Evolutionary conservation across 2,113 vertebrate species (phyloP).

Genomic region (Psephotus haematonotus): DNA sequence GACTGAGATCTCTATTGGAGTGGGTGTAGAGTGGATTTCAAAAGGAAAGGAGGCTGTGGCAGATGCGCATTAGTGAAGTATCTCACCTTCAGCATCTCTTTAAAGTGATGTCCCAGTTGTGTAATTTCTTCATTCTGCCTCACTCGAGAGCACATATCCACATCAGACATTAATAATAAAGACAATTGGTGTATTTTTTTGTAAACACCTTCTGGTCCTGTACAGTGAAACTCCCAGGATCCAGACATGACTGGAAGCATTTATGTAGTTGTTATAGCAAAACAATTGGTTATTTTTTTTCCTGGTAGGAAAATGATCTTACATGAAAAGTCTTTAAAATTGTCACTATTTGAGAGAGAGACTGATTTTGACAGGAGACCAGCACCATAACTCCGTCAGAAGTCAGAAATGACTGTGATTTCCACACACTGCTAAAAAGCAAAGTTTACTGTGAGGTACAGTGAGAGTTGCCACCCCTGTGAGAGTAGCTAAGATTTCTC

Average conservation of each 20-base stretch:
- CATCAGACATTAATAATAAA: neutral
- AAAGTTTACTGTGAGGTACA: neutral
- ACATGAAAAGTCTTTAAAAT: neutral
- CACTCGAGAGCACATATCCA: neutral
- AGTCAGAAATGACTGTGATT: neutral
- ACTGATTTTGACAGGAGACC: neutral
- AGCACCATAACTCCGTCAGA: neutral
- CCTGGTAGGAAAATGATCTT: neutral
- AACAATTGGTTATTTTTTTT: neutral
- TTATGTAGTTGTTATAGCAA: neutral
- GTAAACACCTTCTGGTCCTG: conserved; percentile 1
- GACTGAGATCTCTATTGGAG: neutral
- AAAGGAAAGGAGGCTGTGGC: neutral
- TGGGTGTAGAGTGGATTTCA: neutral
- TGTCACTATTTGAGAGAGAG: neutral
- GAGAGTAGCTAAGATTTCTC: neutral
- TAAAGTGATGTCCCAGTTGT: neutral
- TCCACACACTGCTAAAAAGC: neutral
- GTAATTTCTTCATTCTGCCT: neutral
- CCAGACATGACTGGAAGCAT: neutral
- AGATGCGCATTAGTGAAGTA: neutral
- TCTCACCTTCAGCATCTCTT: neutral
- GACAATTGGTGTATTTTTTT: neutral
- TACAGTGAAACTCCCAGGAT: neutral
- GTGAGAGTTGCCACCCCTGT: neutral